phyloP scores from a whole-genome alignment of 2,888 invertebrate species.

The Dione vanillae region DNA sequence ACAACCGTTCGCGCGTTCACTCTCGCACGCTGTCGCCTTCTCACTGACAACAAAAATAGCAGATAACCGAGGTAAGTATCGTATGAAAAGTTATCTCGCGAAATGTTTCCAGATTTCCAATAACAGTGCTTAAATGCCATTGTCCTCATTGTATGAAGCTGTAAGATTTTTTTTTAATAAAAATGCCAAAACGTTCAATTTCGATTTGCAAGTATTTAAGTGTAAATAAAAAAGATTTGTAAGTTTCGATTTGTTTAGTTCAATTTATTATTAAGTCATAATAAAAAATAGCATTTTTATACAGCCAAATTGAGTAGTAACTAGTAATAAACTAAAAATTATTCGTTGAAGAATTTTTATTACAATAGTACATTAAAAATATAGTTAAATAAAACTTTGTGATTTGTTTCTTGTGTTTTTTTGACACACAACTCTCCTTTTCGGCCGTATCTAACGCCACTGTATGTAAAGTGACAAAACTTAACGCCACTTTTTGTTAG shows the following conservation, averaged over 20 bases:
- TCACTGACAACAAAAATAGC: constrained; percentile 66
- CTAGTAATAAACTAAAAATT: too few species aligned
- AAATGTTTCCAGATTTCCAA: constrained; percentile 32
- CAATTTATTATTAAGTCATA: too few species aligned
- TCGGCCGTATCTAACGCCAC: too few species aligned
- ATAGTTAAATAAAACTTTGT: too few species aligned
- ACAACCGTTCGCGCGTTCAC: constrained; percentile 53
- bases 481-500: too few species aligned
- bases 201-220: not conserved
- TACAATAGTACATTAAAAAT: not conserved
- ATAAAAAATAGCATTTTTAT: too few species aligned
- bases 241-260: too few species aligned
- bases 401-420: too few species aligned
- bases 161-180: not conserved
- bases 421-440: too few species aligned
- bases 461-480: too few species aligned
- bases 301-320: too few species aligned
- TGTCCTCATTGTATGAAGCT: constrained; percentile 15
- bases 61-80: constrained; percentile 59
- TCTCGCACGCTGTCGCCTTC: constrained; percentile 57
- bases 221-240: not conserved
- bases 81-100: constrained; percentile 48
- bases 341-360: too few species aligned
- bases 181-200: constrained; percentile 11
- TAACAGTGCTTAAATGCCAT: constrained; percentile 30